Evolutionary conservation across 2,113 vertebrate species (phyloP).

Genomic region (Phocoena sinus): DNA sequence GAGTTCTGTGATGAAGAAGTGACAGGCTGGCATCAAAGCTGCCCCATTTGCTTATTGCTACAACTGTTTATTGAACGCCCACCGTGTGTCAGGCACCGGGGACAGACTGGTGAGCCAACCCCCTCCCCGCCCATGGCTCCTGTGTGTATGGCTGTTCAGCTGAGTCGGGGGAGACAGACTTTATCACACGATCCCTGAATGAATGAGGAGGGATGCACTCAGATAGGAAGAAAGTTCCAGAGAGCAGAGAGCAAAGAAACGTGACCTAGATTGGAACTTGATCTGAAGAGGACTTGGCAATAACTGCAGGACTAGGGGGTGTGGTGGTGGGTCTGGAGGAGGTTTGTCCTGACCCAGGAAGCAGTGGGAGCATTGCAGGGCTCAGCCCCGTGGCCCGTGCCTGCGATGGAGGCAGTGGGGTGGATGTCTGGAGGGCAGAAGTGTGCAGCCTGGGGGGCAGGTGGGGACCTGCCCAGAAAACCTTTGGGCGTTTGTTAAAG

Average conservation of each 20-base stretch:
- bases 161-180: neutral
- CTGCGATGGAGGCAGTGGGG: too few relatives aligned
- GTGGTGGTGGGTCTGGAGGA: neutral
- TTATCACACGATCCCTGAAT: too few relatives aligned
- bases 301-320: neutral
- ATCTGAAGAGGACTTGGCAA: neutral
- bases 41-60: neutral
- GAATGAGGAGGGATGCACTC: neutral
- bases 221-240: neutral
- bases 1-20: neutral
- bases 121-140: neutral
- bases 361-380: neutral
- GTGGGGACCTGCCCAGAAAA: neutral
- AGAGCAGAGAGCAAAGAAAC: neutral
- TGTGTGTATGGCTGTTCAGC: accelerated
- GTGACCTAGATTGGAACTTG: neutral
- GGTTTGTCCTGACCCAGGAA: neutral
- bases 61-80: neutral
- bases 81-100: neutral
- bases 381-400: accelerated
- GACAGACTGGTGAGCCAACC: neutral
- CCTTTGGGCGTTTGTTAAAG: neutral
- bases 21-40: neutral
- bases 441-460: neutral
- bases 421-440: neutral